Base-by-base conservation (phyloP, 1,140 invertebrate genomes). In the Eurosta solidaginis region DNA sequence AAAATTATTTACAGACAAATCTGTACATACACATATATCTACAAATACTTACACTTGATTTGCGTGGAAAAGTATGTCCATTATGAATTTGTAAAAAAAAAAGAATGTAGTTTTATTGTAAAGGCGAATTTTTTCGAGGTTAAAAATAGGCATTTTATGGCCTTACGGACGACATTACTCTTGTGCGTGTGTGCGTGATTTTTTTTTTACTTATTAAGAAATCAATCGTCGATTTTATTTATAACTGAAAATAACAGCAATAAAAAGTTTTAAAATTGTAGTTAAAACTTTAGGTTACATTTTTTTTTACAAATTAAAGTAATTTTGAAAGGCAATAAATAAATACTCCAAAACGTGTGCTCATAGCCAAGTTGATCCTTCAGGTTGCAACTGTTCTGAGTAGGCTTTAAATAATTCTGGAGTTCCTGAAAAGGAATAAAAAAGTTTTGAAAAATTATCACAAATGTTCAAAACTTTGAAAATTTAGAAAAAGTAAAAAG, bases 1-100 rank as follows among this genome's bases (percentile, higher is more conserved):
- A n/a, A n/a, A n/a, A n/a, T 68, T 68, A 68, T 68, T 68, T 68
- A 68, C 59, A 68, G n/a, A 68, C 47, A 49, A 14, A 10, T n/a
- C 17, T 4, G 45, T 14, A 68, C n/a, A 40, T n/a, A 68, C 33
- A 29, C 33, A 22, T 29, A 54, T 12, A 54, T 22, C 17, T 17
- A 59, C 59, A 68, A 10, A 36, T 1, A 40, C 33, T 20, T 14
- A 22, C 22, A 22, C 22, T 52, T 9, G 50, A 25, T 27, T 54
- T 54, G 20, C 27, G 22, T 42, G 59, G 5, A 68, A 20, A 40
- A 68, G 59, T 68, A 40, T 20, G 33, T 20, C 17, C 59, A 68
- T 36, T 68, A 68, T 33, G 59, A 20, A 68, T 68, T 68, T 33
- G 22, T 33, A 68, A 20, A 68, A 36, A 68, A 68, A 40, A 40